phyloP scores from a whole-genome alignment of 2,113 vertebrate genomes.

The Crotalus helleri region DNA sequence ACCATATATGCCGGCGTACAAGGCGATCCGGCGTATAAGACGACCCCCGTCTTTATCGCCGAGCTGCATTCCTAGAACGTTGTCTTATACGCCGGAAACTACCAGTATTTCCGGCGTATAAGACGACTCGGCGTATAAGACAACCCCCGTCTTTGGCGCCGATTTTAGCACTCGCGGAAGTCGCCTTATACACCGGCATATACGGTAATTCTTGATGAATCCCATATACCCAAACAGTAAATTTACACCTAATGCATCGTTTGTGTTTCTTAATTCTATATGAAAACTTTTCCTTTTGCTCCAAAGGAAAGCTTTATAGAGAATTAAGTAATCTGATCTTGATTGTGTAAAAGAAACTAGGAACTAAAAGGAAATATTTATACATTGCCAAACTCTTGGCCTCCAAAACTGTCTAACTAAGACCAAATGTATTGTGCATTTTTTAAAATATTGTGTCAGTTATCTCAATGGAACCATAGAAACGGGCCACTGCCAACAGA shows the following conservation, averaged over 20 bases:
- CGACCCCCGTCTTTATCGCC: too few relatives aligned
- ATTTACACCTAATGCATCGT: background rate
- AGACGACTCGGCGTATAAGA: too few relatives aligned
- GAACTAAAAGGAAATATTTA: background rate
- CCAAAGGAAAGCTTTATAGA: background rate
- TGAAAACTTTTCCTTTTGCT: background rate
- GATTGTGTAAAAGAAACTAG: background rate
- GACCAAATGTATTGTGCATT: slow-evolving; percentile 16
- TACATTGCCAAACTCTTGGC: background rate
- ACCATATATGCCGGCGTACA: too few relatives aligned
- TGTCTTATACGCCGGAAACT: too few relatives aligned
- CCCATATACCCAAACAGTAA: background rate
- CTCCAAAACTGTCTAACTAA: slow-evolving; percentile 5
- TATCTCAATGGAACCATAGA: slow-evolving; percentile 15
- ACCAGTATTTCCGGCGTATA: too few relatives aligned
- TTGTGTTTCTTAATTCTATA: background rate
- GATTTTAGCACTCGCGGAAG: too few relatives aligned
- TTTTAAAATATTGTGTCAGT: background rate
- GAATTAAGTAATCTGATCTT: background rate
- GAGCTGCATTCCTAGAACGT: too few relatives aligned
- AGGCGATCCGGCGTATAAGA: too few relatives aligned
- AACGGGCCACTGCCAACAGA: background rate
- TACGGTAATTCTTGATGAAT: rapidly evolving
- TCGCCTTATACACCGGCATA: too few relatives aligned
- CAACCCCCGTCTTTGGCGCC: too few relatives aligned